Evolutionary conservation across 1,140 invertebrate genomes (phyloP).

Genomic region (Hyles euphorbiae): DNA sequence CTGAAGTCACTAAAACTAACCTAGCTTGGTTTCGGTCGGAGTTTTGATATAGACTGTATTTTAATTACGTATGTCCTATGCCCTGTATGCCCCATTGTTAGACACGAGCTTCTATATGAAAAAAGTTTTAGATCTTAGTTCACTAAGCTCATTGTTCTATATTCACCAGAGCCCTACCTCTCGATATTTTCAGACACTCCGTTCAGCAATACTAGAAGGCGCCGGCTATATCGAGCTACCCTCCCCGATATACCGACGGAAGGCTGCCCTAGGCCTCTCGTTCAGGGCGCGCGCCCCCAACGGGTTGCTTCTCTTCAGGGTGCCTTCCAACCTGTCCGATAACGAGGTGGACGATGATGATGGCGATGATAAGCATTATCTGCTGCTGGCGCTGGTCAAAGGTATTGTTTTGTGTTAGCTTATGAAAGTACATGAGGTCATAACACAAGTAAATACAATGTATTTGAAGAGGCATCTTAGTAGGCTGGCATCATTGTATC

Average conservation of each 20-base stretch:
- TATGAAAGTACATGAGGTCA: too few species aligned
- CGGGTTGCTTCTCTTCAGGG: constrained; percentile 85
- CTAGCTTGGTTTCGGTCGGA: too few species aligned
- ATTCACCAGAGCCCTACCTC: too few species aligned
- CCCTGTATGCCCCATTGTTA: too few species aligned
- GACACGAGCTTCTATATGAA: too few species aligned
- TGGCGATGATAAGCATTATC: constrained; percentile 53
- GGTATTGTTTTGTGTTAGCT: constrained; percentile 28
- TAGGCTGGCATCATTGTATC: too few species aligned
- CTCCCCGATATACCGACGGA: constrained; percentile 80
- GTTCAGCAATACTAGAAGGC: constrained; percentile 76
- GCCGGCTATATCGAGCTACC: constrained; percentile 86
- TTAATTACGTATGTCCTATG: too few species aligned
- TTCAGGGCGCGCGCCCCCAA: constrained; percentile 84
- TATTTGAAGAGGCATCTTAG: too few species aligned
- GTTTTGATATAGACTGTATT: too few species aligned
- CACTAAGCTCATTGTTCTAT: neutral
- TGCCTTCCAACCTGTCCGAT: constrained; percentile 71
- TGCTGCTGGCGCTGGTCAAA: constrained; percentile 50
- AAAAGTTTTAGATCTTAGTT: too few species aligned
- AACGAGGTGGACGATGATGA: constrained; percentile 49
- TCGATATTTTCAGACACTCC: constrained; percentile 31
- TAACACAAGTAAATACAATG: too few species aligned
- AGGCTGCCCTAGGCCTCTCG: constrained; percentile 82
- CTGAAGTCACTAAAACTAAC: too few species aligned